Evolutionary conservation across 2,797 vertebrate genomes (phyloP).

Genomic region (Protonibea diacanthus): DNA sequence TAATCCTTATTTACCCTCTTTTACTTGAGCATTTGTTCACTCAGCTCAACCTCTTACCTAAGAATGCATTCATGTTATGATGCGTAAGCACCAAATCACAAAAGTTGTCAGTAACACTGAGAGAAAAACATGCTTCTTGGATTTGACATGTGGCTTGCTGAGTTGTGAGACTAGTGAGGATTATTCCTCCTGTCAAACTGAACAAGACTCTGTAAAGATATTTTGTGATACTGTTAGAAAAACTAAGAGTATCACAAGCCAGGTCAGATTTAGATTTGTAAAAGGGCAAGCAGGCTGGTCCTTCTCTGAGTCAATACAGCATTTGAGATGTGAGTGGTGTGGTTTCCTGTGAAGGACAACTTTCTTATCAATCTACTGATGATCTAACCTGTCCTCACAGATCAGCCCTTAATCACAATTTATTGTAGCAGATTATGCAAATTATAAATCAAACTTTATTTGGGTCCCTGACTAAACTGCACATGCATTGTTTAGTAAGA

Average conservation of each 20-base stretch:
- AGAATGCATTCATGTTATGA: neutral
- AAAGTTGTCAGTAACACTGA: neutral
- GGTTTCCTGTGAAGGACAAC: neutral
- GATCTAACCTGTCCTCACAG: neutral
- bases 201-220: neutral
- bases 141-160: neutral
- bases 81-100: conserved; percentile 1
- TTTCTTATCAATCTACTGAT: neutral
- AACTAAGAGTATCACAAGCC: too few species aligned
- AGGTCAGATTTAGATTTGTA: neutral
- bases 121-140: neutral
- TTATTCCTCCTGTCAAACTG: neutral
- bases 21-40: neutral
- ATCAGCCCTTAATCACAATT: neutral
- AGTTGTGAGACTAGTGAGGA: neutral
- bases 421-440: neutral
- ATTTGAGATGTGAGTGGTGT: neutral
- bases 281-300: neutral
- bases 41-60: neutral
- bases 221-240: neutral
- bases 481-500: neutral
- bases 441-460: neutral
- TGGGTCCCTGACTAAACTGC: neutral
- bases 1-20: neutral
- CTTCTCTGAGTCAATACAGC: neutral